phyloP scores from a whole-genome alignment of 2,797 vertebrate genomes.

The Peromyscus aztecus region DNA sequence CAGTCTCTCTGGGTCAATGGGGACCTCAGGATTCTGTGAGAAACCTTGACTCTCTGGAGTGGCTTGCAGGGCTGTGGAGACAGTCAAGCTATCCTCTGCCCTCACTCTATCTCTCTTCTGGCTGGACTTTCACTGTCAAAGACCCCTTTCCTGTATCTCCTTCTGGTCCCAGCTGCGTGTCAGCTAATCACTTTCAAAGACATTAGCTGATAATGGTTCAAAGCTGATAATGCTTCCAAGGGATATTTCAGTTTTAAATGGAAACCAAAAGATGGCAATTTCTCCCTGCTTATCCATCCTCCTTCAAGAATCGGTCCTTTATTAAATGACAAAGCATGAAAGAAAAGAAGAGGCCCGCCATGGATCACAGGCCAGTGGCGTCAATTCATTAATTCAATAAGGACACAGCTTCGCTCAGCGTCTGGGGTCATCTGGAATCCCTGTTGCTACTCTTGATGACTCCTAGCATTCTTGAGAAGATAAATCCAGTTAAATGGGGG shows the following conservation, averaged over 20 bases:
- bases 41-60: not conserved
- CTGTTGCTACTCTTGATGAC: conserved; percentile 23
- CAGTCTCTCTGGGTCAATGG: not conserved
- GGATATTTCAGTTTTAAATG: conserved; percentile 72
- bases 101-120: not conserved
- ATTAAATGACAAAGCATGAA: conserved; percentile 25
- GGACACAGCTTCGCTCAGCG: not conserved
- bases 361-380: conserved; percentile 19
- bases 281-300: conserved; percentile 28
- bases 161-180: conserved; percentile 14
- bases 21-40: not conserved
- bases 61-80: not conserved
- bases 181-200: conserved; percentile 52
- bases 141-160: not conserved
- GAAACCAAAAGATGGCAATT: conserved; percentile 42
- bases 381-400: conserved; percentile 68
- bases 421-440: conserved; percentile 24
- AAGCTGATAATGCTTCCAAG: conserved; percentile 39
- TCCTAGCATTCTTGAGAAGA: conserved; percentile 54
- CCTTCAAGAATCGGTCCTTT: conserved; percentile 27
- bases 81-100: not conserved
- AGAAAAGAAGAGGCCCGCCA: not conserved
- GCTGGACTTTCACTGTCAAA: not conserved
- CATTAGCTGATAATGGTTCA: conserved; percentile 64
- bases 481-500: conserved; percentile 57